Conservation (phyloP, 2,113 vertebrate species). For the Caranx melampygus region DNA sequence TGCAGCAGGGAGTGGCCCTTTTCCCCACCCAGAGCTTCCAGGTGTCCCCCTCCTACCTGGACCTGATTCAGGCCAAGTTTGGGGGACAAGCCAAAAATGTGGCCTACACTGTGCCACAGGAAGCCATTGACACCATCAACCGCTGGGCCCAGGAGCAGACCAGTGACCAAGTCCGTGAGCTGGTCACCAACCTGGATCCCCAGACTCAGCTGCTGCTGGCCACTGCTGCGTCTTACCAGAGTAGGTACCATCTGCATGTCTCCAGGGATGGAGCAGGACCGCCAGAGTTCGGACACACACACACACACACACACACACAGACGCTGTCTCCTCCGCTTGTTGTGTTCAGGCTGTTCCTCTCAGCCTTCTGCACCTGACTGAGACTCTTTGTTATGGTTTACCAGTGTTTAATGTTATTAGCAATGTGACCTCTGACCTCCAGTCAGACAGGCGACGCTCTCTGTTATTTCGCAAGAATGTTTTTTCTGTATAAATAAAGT, state of each 20-base stretch:
- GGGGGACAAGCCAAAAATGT: slow-evolving; percentile 77
- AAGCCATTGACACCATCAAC: slow-evolving; percentile 81
- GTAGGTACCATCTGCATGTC: slow-evolving; percentile 64
- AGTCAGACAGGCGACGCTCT: not conserved
- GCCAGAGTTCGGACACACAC: too few relatives aligned
- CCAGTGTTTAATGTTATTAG: too few relatives aligned
- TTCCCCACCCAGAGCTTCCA: slow-evolving; percentile 79
- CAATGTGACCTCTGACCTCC: too few relatives aligned
- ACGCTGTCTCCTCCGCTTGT: too few relatives aligned
- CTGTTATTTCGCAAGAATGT: not conserved
- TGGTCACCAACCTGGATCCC: slow-evolving; percentile 80
- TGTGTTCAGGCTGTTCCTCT: too few relatives aligned
- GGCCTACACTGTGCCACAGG: slow-evolving; percentile 73
- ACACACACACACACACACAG: too few relatives aligned
- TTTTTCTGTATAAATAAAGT: slow-evolving; percentile 5
- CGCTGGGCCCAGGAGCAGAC: slow-evolving; percentile 80
- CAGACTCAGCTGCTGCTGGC: slow-evolving; percentile 85
- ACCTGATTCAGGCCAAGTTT: slow-evolving; percentile 85
- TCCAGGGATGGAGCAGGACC: not conserved
- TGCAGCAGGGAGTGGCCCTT: slow-evolving; percentile 80
- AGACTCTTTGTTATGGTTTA: too few relatives aligned
- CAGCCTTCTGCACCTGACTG: too few relatives aligned
- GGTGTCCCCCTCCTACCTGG: slow-evolving; percentile 78
- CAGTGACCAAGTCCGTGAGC: slow-evolving; percentile 74
- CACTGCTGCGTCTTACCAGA: slow-evolving; percentile 84